Percentiles rank a stretch among this genome's conserved stretches.
phyloP scores from a whole-genome alignment of 2,888 invertebrate genomes.

The Heliothis peltigera region DNA sequence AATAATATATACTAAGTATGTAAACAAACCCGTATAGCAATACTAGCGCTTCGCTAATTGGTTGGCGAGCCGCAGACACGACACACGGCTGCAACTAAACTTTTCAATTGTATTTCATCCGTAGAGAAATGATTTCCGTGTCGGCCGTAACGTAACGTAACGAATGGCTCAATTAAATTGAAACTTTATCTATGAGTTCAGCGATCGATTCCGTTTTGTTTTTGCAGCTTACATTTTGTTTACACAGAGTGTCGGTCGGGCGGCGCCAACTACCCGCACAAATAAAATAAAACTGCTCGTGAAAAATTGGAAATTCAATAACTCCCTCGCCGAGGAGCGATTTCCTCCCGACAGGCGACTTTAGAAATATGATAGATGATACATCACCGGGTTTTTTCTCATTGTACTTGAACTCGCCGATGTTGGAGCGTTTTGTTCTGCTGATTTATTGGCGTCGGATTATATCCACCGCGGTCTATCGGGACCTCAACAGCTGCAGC shows the following conservation, averaged over 20 bases:
- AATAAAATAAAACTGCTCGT: constrained; percentile 68
- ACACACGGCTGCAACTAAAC: constrained; percentile 24
- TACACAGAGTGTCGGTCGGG: constrained; percentile 26
- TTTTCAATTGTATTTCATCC: constrained; percentile 40
- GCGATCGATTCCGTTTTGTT: constrained; percentile 57
- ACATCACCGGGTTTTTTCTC: constrained; percentile 53
- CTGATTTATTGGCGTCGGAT: constrained; percentile 54
- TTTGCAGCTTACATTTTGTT: constrained; percentile 53
- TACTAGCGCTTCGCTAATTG: background rate
- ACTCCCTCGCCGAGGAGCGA: constrained; percentile 67
- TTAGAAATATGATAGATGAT: constrained; percentile 74
- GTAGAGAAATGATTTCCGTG: constrained; percentile 47
- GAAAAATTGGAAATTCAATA: constrained; percentile 79
- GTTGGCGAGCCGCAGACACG: background rate
- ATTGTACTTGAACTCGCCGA: constrained; percentile 32
- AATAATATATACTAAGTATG: too few species aligned
- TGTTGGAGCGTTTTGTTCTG: constrained; percentile 28
- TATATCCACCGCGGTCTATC: constrained; percentile 40
- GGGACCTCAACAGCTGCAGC: constrained; percentile 19
- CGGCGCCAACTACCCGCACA: constrained; percentile 53
- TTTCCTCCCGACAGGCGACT: constrained; percentile 66
- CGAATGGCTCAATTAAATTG: constrained; percentile 59
- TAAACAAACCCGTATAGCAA: too few species aligned
- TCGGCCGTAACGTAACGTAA: constrained; percentile 33
- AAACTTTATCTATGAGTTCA: constrained; percentile 53